Percentiles rank a stretch among this genome's conserved stretches.
Evolutionary conservation across 2,888 invertebrate genomes (phyloP).

Genomic region (Cantharis rufa): DNA sequence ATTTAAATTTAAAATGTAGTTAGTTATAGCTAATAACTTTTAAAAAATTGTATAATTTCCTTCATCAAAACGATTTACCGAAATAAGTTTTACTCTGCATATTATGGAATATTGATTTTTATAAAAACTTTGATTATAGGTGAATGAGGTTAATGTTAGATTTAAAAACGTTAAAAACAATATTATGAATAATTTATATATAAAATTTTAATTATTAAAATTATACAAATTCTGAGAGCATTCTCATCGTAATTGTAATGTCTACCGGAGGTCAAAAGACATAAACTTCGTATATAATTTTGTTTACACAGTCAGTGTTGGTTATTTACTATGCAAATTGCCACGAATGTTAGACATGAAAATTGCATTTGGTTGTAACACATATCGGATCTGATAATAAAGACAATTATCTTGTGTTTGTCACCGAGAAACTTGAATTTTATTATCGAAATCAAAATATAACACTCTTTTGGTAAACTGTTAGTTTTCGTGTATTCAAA

Average conservation of each 20-base stretch:
- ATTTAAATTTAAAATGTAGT: not conserved
- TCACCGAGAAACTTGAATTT: not conserved
- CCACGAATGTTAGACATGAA: not conserved
- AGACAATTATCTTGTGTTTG: not conserved
- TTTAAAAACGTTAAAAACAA: not conserved
- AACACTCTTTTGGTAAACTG: not conserved
- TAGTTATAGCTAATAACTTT: not conserved
- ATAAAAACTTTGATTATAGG: not conserved
- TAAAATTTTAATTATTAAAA: not conserved
- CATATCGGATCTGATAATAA: not conserved
- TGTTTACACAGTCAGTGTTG: not conserved
- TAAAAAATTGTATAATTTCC: not conserved
- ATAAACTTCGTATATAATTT: not conserved
- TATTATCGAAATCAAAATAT: not conserved
- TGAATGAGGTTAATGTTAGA: not conserved
- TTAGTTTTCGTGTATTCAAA: not conserved
- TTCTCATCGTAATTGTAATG: not conserved
- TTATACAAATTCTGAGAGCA: not conserved
- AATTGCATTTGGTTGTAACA: not conserved
- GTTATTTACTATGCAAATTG: not conserved
- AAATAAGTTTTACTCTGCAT: not conserved
- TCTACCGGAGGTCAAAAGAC: not conserved
- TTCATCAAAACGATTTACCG: not conserved
- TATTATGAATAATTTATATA: not conserved
- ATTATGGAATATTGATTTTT: not conserved